These are phyloP conservation scores for Podarcis raffonei DNA, from an alignment of 2,113 vertebrate species.

Conservation along the genomic window DNA sequence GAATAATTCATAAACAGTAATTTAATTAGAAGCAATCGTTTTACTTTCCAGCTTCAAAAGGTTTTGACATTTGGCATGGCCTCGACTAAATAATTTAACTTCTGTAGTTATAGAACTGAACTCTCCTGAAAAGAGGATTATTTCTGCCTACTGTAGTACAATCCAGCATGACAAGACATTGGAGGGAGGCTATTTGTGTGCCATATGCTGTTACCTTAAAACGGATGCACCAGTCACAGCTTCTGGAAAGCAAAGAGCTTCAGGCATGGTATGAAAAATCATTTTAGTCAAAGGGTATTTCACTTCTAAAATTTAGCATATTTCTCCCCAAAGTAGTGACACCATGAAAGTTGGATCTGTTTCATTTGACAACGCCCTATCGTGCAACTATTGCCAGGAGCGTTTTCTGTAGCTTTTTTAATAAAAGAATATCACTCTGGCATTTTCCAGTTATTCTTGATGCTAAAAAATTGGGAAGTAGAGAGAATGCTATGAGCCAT, in stretches of 20 bases:
- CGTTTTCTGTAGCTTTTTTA: constrained; percentile 20
- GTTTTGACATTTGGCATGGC: constrained; percentile 13
- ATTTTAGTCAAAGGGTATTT: neutral
- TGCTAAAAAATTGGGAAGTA: neutral
- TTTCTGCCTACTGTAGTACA: constrained; percentile 35
- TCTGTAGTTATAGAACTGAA: neutral
- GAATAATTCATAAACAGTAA: neutral
- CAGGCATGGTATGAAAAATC: constrained; percentile 10
- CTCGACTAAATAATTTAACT: neutral
- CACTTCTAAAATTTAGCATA: constrained; percentile 31
- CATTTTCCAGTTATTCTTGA: constrained; percentile 2
- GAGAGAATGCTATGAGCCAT: neutral
- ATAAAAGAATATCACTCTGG: constrained; percentile 16
- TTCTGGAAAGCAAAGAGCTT: constrained; percentile 10
- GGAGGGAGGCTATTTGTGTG: constrained; percentile 24
- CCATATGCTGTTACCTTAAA: constrained; percentile 21
- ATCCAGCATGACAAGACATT: constrained; percentile 5
- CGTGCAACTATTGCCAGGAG: constrained; percentile 30
- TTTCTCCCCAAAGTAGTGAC: constrained; percentile 18
- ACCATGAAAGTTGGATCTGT: neutral
- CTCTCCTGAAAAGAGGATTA: constrained; percentile 35
- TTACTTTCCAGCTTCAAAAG: constrained; percentile 13
- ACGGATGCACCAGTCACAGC: constrained; percentile 16
- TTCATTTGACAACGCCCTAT: constrained; percentile 51
- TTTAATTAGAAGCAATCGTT: constrained; percentile 15